phyloP scores from a whole-genome alignment of 1,140 invertebrate species.

The Prorops nasuta region DNA sequence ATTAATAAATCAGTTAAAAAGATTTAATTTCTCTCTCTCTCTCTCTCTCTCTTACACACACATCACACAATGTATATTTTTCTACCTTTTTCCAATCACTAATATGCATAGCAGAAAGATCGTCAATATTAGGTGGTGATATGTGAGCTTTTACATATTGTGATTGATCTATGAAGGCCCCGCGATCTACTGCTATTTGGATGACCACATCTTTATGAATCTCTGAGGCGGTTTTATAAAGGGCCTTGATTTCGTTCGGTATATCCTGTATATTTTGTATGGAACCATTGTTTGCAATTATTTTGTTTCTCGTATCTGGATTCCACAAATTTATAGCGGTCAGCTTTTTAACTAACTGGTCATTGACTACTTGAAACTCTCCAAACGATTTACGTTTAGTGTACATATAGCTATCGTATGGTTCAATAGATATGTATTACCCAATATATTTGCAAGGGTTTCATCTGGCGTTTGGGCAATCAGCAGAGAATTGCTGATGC shows the following conservation, averaged over 20 bases:
- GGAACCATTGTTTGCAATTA: constrained; percentile 91
- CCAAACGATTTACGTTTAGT: constrained; percentile 90
- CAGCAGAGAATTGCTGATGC: constrained; percentile 93
- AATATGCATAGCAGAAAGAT: constrained; percentile 97
- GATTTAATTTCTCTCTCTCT: neutral
- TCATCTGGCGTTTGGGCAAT: constrained; percentile 99
- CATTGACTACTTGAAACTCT: constrained; percentile 90
- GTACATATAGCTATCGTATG: constrained; percentile 98
- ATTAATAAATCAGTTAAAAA: neutral
- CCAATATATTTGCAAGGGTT: constrained; percentile 97
- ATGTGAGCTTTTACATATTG: constrained; percentile 98
- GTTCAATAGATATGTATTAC: constrained; percentile 98
- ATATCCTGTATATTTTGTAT: constrained; percentile 76
- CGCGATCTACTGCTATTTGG: constrained; percentile 97
- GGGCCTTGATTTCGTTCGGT: constrained; percentile 82
- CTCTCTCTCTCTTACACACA: no score
- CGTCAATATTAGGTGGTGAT: constrained; percentile 88
- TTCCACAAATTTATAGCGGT: constrained; percentile 90
- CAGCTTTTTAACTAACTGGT: constrained; percentile 91
- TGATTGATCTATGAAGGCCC: constrained; percentile 98
- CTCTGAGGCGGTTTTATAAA: constrained; percentile 99
- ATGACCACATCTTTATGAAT: constrained; percentile 92
- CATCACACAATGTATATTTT: neutral
- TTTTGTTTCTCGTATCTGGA: constrained; percentile 94
- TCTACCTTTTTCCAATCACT: constrained; percentile 90